Evolutionary conservation across 1,140 invertebrate genomes (phyloP), one percentile per base, ranked within the genome.

Genomic region (Phenacoccus solenopsis): DNA sequence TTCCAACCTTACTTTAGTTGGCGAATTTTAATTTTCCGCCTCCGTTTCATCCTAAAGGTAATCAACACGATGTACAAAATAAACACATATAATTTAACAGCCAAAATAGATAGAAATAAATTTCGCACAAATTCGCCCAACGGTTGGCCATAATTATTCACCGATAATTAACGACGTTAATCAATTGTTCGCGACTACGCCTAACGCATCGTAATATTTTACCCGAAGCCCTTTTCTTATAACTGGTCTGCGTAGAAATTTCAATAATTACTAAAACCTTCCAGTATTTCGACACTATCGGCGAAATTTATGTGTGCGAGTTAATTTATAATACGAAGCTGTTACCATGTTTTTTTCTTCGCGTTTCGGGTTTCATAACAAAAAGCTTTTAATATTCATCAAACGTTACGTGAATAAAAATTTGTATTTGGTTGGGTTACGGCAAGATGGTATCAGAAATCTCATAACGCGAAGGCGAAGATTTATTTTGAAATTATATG

Each of bases 361-460:
- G 5, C 38, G 5, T 49, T 16, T 49, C n/a, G n/a, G n/a, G n/a
- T n/a, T n/a, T n/a, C n/a, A n/a, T n/a, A n/a, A n/a, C n/a, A n/a
- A 2, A 49, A 9, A 49, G 20, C 13, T 49, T 49, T 49, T 49
- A 49, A 49, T 49, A 49, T 49, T 49, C 38, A 49, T 49, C 38
- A 49, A 49, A 49, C 38, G 38, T 49, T 49, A 49, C 38, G 38
- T 49, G 38, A 49, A 49, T 49, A 49, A 49, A 49, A 49, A 49
- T 49, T 49, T 49, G 38, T 49, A 16, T 49, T 16, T 49, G 3
- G 38, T 49, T 49, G 38, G 38, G 38, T 49, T 49, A 49, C 38
- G 5, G 20, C n/a, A n/a, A n/a, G n/a, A n/a, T n/a, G n/a, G 38
- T 9, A 9, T 16, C 38, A 16, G 38, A 49, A 49, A 49, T 49